A percentile compares a stretch with the other conserved stretches of the same genome.
These are phyloP conservation scores for Enteromius fasciolatus DNA, from an alignment of 2,797 vertebrate species.

Conservation along the genomic window DNA sequence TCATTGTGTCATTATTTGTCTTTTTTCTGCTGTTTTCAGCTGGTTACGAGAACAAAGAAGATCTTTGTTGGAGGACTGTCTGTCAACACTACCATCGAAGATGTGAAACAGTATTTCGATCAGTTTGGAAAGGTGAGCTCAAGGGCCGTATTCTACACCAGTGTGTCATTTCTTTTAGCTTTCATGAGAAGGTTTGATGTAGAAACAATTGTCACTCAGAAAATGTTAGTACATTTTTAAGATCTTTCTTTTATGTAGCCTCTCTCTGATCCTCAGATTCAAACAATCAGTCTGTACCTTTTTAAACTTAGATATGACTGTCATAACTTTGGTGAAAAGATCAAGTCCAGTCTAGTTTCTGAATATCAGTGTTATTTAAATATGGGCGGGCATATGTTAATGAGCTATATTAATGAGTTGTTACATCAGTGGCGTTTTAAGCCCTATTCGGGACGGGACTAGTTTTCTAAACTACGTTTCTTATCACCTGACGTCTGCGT, in stretches of 20 bases:
- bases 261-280: background rate
- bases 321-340: background rate
- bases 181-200: background rate
- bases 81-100: constrained; percentile 97
- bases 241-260: background rate
- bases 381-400: background rate
- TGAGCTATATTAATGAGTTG: background rate
- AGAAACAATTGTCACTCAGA: background rate
- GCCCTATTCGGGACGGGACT: no score
- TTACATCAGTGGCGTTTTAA: no score
- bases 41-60: constrained; percentile 99
- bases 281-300: background rate
- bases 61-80: constrained; percentile 98
- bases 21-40: constrained; percentile 76
- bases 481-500: no score
- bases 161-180: background rate
- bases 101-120: constrained; percentile 98
- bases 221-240: background rate
- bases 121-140: constrained; percentile 95
- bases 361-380: background rate
- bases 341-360: background rate
- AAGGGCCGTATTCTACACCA: background rate
- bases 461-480: no score
- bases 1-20: background rate
- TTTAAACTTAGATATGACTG: background rate